phyloP scores from a whole-genome alignment of 1,140 invertebrate species.

The Ladona fulva region DNA sequence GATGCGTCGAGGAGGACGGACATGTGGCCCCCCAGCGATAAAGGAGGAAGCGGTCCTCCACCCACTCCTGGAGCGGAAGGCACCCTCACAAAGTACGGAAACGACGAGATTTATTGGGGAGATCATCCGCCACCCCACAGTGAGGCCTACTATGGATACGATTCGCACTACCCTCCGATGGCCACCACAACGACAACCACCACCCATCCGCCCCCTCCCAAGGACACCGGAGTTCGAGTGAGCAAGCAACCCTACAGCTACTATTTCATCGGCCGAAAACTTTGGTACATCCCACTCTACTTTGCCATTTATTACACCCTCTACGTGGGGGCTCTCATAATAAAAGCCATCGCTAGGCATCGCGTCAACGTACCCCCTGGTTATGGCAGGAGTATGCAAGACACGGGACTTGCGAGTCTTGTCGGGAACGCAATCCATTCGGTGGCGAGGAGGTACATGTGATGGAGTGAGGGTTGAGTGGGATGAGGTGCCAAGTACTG shows the following conservation, averaged over 20 bases:
- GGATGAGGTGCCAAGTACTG: too few relatives aligned
- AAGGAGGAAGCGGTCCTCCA: neutral
- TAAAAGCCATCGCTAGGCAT: slow-evolving; percentile 67
- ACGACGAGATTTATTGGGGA: neutral
- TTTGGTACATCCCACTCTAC: slow-evolving; percentile 73
- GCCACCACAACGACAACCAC: neutral
- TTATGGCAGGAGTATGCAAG: neutral
- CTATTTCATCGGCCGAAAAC: slow-evolving; percentile 68
- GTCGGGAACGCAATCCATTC: neutral
- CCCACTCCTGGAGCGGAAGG: neutral
- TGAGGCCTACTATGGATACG: neutral
- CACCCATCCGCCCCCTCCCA: neutral
- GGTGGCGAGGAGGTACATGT: neutral
- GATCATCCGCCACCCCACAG: neutral
- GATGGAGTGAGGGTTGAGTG: neutral
- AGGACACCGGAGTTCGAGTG: slow-evolving; percentile 47
- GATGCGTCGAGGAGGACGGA: neutral
- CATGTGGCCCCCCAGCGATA: neutral
- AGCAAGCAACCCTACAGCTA: slow-evolving; percentile 66
- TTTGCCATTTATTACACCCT: slow-evolving; percentile 77
- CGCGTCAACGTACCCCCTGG: slow-evolving; percentile 46
- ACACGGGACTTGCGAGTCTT: neutral
- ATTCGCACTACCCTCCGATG: neutral
- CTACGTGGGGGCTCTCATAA: slow-evolving; percentile 64
- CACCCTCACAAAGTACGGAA: neutral